Base-by-base conservation (phyloP, 1,140 invertebrate genomes). In the Bombus huntii region DNA sequence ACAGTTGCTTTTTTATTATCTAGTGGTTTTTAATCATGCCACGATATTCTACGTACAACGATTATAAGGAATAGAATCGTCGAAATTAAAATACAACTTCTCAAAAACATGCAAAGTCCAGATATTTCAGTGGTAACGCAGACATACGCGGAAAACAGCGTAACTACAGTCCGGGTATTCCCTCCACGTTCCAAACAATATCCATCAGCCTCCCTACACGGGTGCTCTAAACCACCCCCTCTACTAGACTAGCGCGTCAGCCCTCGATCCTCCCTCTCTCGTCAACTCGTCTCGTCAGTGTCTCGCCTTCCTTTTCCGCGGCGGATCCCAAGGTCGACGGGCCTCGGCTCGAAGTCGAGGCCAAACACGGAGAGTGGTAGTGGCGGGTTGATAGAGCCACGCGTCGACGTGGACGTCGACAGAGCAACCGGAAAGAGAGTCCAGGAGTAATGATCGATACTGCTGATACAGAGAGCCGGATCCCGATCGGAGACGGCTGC, bases 391-490 rank as follows among this genome's bases (percentile, higher is more conserved):
- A 13, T 22, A 44, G 31, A 62, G 47, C 65, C 47, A 37, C 59
- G 62, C 31, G 75, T 39, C 39, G n/a, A 65, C 68, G 44, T 37
- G 34, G n/a, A 62, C 53, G 44, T 70, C 47, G 74, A 80, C 76
- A 39, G 62, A 13, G 3, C 15, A 44, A 18, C 34, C 15, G n/a
- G 37, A 66, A 76, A 76, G 62, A 39, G 31, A 34, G 3, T 39
- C 73, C n/a, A 44, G 53, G 42, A 59, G 57, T 72, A 86, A 91
- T 91, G 87, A 91, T 91, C 87, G 84, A 91, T 90, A 91, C 87
- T 91, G 89, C 87, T 86, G 74, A 88, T 82, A 85, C 77, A 80
- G 53, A 62, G 28, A n/a, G 59, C 59, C 81, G 81, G 72, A 85
- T 88, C 87, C 78, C 34, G 84, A 91, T 90, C 89, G 72, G 53